Base-by-base conservation (phyloP, 2,888 invertebrate species). In the Cantharis flavilabris region DNA sequence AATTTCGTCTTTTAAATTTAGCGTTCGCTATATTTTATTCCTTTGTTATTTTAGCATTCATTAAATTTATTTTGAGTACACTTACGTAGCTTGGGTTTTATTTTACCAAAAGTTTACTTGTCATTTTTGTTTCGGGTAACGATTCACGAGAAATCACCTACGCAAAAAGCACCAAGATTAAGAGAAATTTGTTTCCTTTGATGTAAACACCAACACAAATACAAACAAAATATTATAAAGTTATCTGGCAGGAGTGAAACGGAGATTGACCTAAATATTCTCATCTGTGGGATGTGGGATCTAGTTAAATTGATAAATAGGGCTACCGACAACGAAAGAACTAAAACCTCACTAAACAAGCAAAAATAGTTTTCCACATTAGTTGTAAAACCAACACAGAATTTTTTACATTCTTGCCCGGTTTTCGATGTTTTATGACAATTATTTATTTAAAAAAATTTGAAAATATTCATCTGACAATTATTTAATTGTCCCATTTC, bases 241-340 rank as follows among this genome's bases (percentile, higher is more conserved):
- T 49, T 49, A 49, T 49, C 49, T 49, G 49, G n/a, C n/a, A 49
- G 49, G 49, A 49, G 2, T 26, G 23, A n/a, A 67, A 67, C 14
- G 26, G 11, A 67, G 26, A 62, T 71, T 71, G 70, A 75, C 75
- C 75, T 75, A 75, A 75, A 75, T 75, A 75, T 70, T 70, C 64
- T 71, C 67, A 26, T 33, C 65, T 33, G 70, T 30, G 63, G 62
- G 64, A 72, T 28, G 65, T 20, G 28, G 62, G 62, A 67, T 20
- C 23, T 63, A 76, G 72, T 73, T 76, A 76, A 76, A 76, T 72
- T 76, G 76, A 76, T 70, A 76, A 76, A 76, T 76, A 26, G 76
- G 18, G 62, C 20, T 72, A 20, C 69, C 20, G 69, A 30, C 23
- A 72, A 69, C 69, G 23, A 75, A 76, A 76, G 72, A 76, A 76